phyloP scores from a whole-genome alignment of 2,888 invertebrate species.

The Drosophila infuscata region DNA sequence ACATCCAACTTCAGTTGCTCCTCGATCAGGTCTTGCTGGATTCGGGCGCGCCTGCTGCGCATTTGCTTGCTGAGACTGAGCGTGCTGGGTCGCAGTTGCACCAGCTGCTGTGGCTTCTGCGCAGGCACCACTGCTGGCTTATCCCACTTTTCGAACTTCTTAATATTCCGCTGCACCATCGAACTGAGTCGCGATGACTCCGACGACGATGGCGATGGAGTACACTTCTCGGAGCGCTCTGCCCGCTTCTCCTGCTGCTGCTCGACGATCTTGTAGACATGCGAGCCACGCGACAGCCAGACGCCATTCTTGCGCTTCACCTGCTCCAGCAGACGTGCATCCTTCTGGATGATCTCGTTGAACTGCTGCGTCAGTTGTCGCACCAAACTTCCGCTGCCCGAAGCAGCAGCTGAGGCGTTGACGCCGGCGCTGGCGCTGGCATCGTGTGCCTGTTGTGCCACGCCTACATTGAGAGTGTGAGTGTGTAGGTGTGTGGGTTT shows the following conservation, averaged over 20 bases:
- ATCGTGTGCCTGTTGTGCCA: slow-evolving; percentile 11
- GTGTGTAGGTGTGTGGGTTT: slow-evolving; percentile 19
- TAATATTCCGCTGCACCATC: slow-evolving; percentile 79
- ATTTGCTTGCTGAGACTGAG: slow-evolving; percentile 43
- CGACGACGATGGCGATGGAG: background rate
- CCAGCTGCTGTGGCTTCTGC: slow-evolving; percentile 78
- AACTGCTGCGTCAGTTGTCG: slow-evolving; percentile 90
- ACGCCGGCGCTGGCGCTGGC: slow-evolving; percentile 8
- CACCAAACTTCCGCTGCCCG: slow-evolving; percentile 86
- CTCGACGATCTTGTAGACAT: slow-evolving; percentile 84
- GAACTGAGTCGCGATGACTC: slow-evolving; percentile 56
- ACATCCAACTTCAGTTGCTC: slow-evolving; percentile 52
- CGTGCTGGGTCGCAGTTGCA: slow-evolving; percentile 63
- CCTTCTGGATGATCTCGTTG: slow-evolving; percentile 87
- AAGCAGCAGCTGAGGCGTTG: slow-evolving; percentile 16
- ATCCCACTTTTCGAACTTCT: slow-evolving; percentile 79
- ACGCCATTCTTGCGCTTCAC: slow-evolving; percentile 87
- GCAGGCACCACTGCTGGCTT: slow-evolving; percentile 80
- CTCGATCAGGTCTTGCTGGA: slow-evolving; percentile 17
- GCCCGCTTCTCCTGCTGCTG: slow-evolving; percentile 3
- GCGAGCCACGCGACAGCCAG: slow-evolving; percentile 83
- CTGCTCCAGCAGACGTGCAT: slow-evolving; percentile 85
- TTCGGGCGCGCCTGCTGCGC: slow-evolving; percentile 22
- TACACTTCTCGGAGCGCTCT: background rate
- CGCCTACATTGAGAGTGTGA: slow-evolving; percentile 23